phyloP scores from a whole-genome alignment of 2,113 vertebrate species.

The Paradisaea rubra region DNA sequence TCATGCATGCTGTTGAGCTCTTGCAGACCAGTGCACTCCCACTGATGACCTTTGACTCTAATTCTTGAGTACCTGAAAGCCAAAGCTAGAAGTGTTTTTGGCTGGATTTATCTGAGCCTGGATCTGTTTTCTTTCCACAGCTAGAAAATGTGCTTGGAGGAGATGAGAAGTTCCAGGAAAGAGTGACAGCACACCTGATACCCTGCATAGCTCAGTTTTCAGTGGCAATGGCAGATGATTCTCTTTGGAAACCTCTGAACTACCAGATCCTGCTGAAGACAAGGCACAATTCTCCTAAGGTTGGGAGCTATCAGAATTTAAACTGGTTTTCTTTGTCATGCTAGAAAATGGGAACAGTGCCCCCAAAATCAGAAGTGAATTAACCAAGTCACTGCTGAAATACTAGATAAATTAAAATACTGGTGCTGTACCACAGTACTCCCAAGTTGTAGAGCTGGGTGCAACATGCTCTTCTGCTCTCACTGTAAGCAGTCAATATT shows the following conservation, averaged over 20 bases:
- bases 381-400: not conserved
- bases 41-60: not conserved
- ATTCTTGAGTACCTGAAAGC: not conserved
- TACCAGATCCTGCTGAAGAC: slow-evolving; percentile 92
- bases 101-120: not conserved
- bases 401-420: not conserved
- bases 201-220: slow-evolving; percentile 91
- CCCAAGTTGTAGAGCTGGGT: not conserved
- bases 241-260: slow-evolving; percentile 92
- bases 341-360: not conserved
- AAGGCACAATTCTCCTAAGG: slow-evolving; percentile 83
- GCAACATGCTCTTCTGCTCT: not conserved
- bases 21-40: not conserved
- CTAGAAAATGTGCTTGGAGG: slow-evolving; percentile 88
- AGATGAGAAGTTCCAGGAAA: slow-evolving; percentile 77
- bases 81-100: not conserved
- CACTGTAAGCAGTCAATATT: not conserved
- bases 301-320: slow-evolving; percentile 23
- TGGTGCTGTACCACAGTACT: not conserved
- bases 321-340: not conserved
- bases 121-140: slow-evolving; percentile 60
- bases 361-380: not conserved
- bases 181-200: slow-evolving; percentile 78
- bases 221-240: slow-evolving; percentile 86
- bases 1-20: not conserved